Conservation (phyloP, 2,888 invertebrate species). For the Drosophila yooni region DNA sequence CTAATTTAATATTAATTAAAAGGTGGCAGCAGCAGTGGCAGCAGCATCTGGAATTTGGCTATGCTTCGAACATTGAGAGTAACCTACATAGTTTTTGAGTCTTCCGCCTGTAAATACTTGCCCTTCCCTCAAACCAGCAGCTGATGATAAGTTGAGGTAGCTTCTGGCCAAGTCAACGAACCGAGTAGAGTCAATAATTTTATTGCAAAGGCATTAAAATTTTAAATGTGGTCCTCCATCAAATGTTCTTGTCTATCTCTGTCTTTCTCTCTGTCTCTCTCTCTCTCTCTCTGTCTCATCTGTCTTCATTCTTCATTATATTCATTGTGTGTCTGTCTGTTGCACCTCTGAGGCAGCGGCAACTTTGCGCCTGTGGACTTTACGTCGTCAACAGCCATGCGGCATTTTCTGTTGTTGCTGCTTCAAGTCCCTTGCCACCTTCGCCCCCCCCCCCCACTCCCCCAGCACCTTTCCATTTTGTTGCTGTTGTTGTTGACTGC, state of each 20-base stretch:
- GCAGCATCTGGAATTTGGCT: constrained; percentile 21
- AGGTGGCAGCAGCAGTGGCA: constrained; percentile 23
- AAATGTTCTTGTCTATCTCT: background rate
- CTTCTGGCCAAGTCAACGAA: constrained; percentile 53
- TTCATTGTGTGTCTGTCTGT: constrained; percentile 41
- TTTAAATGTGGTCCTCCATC: constrained; percentile 42
- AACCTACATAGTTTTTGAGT: constrained; percentile 28
- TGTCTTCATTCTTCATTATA: constrained; percentile 30
- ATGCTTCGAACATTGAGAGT: constrained; percentile 1
- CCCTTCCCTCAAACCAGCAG: background rate
- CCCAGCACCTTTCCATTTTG: background rate
- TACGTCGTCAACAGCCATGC: constrained; percentile 56
- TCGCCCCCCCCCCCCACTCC: background rate
- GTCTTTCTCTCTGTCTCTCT: background rate
- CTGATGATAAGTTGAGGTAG: constrained; percentile 26
- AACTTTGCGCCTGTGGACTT: constrained; percentile 59
- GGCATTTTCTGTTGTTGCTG: constrained; percentile 29
- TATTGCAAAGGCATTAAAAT: constrained; percentile 61
- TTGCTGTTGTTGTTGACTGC: constrained; percentile 53
- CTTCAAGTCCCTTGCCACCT: constrained; percentile 4
- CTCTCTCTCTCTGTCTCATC: background rate
- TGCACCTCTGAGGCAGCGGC: constrained; percentile 54
- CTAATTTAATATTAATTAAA: constrained; percentile 79
- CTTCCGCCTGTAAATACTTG: background rate
- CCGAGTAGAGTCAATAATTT: constrained; percentile 62